Conservation (phyloP, 2,797 vertebrate genomes). For the Erethizon dorsatum region DNA sequence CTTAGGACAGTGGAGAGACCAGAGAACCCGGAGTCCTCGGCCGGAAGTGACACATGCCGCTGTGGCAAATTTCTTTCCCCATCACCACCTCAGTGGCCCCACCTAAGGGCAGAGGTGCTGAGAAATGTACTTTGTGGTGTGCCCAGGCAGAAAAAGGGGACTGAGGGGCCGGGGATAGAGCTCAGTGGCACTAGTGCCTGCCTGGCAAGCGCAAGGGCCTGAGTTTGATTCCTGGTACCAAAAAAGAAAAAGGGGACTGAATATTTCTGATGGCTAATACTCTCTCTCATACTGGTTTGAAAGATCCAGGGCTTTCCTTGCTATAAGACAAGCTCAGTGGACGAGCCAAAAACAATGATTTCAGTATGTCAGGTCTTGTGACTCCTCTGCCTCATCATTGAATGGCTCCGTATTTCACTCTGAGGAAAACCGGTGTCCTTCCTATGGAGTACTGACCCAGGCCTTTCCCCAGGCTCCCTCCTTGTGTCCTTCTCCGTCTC, state of each 20-base stretch:
- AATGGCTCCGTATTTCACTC: not conserved
- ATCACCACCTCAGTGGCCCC: too few relatives aligned
- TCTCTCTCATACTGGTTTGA: not conserved
- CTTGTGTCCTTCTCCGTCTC: not conserved
- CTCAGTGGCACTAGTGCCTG: too few relatives aligned
- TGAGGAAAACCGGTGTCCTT: not conserved
- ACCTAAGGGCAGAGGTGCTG: not conserved
- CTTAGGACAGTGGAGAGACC: not conserved
- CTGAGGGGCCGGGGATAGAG: too few relatives aligned
- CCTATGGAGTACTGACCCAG: not conserved
- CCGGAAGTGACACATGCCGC: not conserved
- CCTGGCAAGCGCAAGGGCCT: too few relatives aligned
- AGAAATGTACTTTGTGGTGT: accelerated
- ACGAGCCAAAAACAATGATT: not conserved
- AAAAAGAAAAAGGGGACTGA: not conserved
- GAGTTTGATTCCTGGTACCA: too few relatives aligned
- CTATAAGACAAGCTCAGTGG: not conserved
- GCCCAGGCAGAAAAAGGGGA: not conserved
- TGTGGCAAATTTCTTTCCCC: not conserved
- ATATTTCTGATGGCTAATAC: not conserved
- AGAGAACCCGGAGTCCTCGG: not conserved
- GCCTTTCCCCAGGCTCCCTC: not conserved
- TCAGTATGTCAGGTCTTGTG: not conserved
- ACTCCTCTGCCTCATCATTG: not conserved
- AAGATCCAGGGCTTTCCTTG: not conserved